These are phyloP conservation scores for Cervus canadensis DNA, from an alignment of 2,113 vertebrate species.

Conservation along the genomic window DNA sequence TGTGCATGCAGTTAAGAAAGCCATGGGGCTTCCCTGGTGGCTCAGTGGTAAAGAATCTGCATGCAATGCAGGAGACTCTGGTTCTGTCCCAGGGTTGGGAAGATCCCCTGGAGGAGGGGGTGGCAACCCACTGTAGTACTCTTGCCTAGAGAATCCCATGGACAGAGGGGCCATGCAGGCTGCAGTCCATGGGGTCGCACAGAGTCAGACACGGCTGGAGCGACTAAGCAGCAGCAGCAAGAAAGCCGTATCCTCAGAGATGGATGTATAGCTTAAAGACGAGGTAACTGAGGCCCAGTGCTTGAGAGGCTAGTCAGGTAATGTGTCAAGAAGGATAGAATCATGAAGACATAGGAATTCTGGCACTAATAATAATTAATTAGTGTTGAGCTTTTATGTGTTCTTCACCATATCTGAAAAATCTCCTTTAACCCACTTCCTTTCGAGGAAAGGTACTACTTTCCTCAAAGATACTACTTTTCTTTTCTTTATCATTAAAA, in stretches of 20 bases:
- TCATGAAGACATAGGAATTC: background rate
- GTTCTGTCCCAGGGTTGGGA: background rate
- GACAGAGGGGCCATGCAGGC: background rate
- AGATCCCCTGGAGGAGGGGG: background rate
- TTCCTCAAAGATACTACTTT: background rate
- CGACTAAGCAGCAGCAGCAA: background rate
- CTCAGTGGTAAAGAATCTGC: background rate
- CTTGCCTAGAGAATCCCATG: background rate
- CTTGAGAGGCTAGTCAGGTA: background rate
- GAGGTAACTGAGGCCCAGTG: background rate
- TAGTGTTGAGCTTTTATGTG: background rate
- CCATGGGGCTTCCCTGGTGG: background rate
- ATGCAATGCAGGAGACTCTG: background rate
- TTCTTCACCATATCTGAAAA: background rate
- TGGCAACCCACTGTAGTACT: background rate
- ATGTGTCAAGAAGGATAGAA: background rate
- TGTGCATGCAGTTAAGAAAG: background rate
- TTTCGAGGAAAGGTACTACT: background rate
- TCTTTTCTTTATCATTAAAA: background rate
- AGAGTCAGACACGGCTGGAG: background rate
- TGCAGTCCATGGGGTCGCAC: background rate
- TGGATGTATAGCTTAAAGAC: background rate
- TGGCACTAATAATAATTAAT: background rate
- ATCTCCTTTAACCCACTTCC: background rate
- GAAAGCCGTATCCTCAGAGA: background rate